A percentile compares a stretch with the other conserved stretches of the same genome.
Conservation (phyloP, 2,113 vertebrate genomes). For the Micronycteris hirsuta region DNA sequence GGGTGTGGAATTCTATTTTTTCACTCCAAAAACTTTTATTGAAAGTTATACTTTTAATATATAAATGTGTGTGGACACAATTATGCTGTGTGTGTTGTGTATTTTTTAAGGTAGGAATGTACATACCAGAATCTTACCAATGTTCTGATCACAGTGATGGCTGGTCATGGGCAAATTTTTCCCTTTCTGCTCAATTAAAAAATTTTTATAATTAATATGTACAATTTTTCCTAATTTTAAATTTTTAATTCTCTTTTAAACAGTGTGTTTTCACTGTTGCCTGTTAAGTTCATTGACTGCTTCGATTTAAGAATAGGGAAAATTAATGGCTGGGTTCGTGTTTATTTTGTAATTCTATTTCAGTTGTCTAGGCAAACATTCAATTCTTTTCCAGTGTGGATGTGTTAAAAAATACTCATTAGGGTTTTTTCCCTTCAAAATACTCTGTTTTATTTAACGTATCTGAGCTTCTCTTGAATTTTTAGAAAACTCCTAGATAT, state of each 20-base stretch:
- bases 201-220: background rate
- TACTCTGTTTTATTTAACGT: background rate
- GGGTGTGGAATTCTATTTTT: background rate
- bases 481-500: background rate
- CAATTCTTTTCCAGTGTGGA: background rate
- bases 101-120: background rate
- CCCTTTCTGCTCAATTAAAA: background rate
- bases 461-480: background rate
- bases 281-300: background rate
- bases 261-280: background rate
- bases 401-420: constrained; percentile 3
- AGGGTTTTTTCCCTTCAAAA: background rate
- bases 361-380: background rate
- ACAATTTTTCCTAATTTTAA: background rate
- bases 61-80: background rate
- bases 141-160: background rate
- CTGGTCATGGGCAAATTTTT: background rate
- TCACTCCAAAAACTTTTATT: background rate
- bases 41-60: background rate
- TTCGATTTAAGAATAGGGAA: background rate
- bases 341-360: background rate
- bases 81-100: background rate
- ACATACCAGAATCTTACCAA: background rate
- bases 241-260: background rate
- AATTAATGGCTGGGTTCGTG: background rate